A percentile compares a stretch with the other conserved stretches of the same genome.
phyloP scores from a whole-genome alignment of 1,140 invertebrate genomes.

The Cotesia vestalis region DNA sequence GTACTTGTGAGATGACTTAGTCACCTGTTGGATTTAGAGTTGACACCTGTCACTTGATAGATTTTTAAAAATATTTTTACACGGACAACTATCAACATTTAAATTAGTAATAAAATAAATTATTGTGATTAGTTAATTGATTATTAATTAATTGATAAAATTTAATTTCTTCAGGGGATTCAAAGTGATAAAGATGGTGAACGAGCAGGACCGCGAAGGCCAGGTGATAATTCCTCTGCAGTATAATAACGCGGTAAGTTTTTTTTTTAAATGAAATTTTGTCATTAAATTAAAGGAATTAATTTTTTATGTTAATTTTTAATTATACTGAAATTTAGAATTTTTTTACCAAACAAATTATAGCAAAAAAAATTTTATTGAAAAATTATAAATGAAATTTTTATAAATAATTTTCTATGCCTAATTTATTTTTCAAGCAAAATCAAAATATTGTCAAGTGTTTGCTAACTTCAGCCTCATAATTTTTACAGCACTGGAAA shows the following conservation, averaged over 20 bases:
- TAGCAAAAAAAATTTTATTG: neutral
- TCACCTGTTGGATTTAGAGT: no score
- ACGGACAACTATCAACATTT: no score
- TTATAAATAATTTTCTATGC: no score
- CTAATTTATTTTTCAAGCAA: no score
- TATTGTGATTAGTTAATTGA: neutral
- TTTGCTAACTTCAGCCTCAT: no score
- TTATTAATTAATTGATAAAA: neutral
- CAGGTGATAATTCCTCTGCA: constrained; percentile 60
- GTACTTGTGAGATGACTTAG: no score
- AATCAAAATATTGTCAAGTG: no score
- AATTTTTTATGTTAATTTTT: neutral
- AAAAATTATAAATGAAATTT: no score
- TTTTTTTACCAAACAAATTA: no score
- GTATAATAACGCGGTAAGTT: constrained; percentile 60
- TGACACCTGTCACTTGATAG: no score
- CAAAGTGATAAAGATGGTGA: constrained; percentile 58
- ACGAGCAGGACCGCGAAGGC: constrained; percentile 54
- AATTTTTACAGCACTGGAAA: constrained; percentile 58
- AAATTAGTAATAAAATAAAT: neutral
- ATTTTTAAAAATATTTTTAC: no score
- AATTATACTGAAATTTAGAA: constrained; percentile 22
- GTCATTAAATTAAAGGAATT: neutral
- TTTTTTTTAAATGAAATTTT: constrained; percentile 19
- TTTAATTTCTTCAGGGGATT: constrained; percentile 53